A percentile compares a stretch with the other conserved stretches of the same genome.
Evolutionary conservation across 2,888 invertebrate genomes (phyloP).

Genomic region (Norana najaformis): DNA sequence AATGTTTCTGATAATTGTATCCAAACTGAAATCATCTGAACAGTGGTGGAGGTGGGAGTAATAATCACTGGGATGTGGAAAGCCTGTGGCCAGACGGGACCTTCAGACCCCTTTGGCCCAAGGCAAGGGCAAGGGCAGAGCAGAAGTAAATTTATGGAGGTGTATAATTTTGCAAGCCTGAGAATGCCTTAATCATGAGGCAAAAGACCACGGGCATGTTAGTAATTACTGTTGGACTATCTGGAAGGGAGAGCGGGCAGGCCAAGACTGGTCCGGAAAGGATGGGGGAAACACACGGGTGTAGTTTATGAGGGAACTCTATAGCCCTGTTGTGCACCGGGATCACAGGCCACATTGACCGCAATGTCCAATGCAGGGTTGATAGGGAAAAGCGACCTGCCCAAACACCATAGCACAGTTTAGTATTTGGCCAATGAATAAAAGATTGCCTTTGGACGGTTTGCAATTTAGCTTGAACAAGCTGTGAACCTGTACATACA

Average conservation of each 20-base stretch:
- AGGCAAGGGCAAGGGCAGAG: background rate
- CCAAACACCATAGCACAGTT: background rate
- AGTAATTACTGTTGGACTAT: background rate
- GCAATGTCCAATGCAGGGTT: background rate
- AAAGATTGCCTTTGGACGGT: background rate
- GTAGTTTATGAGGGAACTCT: constrained; percentile 13
- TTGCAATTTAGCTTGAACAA: no score
- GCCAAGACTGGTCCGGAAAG: background rate
- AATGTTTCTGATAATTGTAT: constrained; percentile 7
- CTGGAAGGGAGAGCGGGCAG: constrained; percentile 13
- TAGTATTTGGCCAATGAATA: background rate
- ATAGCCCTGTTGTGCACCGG: background rate
- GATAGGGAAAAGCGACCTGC: background rate
- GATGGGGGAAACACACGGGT: background rate
- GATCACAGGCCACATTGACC: background rate
- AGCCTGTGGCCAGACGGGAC: background rate
- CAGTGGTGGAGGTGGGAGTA: background rate
- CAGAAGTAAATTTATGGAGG: background rate
- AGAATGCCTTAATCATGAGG: constrained; percentile 13
- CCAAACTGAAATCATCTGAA: background rate
- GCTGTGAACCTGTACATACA: no score
- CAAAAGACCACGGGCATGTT: background rate
- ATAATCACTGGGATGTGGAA: background rate
- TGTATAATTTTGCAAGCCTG: constrained; percentile 7
- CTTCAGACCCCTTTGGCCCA: constrained; percentile 13